Conservation (phyloP, 2,888 invertebrate species). For the Rambutsinella grinnellia region DNA sequence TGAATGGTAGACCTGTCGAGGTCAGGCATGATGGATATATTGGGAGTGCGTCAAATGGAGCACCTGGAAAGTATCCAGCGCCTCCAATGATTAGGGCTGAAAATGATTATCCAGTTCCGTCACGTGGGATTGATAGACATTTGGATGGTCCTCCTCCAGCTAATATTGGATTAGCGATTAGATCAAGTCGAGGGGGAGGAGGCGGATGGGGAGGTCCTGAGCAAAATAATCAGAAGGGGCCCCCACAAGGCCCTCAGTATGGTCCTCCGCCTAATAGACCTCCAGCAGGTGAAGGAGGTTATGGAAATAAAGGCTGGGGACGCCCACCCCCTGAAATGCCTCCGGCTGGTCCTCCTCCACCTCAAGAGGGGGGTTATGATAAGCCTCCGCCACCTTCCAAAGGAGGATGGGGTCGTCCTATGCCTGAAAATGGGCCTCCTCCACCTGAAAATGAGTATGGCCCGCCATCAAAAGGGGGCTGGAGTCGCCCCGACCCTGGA, state of each 20-base stretch:
- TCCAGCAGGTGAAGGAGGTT: background rate
- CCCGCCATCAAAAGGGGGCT: constrained; percentile 1
- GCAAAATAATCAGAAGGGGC: background rate
- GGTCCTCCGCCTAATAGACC: constrained; percentile 16
- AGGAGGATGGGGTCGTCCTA: constrained; percentile 6
- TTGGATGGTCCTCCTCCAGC: background rate
- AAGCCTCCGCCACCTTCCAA: background rate
- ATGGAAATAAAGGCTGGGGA: background rate
- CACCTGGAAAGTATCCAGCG: constrained; percentile 16
- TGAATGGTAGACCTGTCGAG: background rate
- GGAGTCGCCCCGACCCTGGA: constrained; percentile 10
- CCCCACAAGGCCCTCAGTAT: constrained; percentile 8
- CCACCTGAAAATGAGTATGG: constrained; percentile 1
- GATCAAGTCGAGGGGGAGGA: background rate
- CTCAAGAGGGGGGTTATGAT: background rate
- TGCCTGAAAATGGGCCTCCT: constrained; percentile 5
- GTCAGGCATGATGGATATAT: constrained; percentile 24
- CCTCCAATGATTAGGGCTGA: background rate
- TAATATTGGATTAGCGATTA: background rate
- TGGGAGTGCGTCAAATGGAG: constrained; percentile 37
- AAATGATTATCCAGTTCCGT: background rate
- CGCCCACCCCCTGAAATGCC: background rate
- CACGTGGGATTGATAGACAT: background rate
- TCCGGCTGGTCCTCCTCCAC: background rate
- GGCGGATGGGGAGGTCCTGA: background rate